phyloP scores from a whole-genome alignment of 2,113 vertebrate genomes.

The Anguilla rostrata region DNA sequence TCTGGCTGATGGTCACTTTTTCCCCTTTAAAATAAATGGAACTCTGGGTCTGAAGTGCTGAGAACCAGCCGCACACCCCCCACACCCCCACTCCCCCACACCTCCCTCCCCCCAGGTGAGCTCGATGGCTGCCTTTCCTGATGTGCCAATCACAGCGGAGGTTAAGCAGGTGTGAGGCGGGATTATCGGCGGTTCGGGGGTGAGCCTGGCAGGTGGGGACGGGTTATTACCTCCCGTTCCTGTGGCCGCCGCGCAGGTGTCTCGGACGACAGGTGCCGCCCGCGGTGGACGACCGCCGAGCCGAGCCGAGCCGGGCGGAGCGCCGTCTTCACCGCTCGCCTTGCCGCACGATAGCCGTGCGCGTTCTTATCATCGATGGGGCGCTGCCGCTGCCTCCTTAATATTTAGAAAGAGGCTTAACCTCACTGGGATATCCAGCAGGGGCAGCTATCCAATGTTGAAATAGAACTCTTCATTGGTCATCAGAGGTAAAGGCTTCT shows the following conservation, averaged over 20 bases:
- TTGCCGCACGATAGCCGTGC: too few species aligned
- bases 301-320: neutral
- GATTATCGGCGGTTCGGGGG: neutral
- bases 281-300: too few species aligned
- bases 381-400: neutral
- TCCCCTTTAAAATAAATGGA: conserved; percentile 28
- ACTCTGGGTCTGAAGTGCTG: conserved; percentile 35
- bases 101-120: conserved; percentile 36
- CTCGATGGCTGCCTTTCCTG: conserved; percentile 40
- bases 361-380: too few species aligned
- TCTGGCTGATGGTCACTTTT: neutral
- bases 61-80: neutral
- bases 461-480: too few species aligned
- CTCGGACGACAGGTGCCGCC: neutral
- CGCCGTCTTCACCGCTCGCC: neutral
- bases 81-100: conserved; percentile 20
- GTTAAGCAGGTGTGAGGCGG: conserved; percentile 51
- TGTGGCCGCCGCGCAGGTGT: neutral
- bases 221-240: neutral
- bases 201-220: neutral
- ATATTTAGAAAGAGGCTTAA: neutral
- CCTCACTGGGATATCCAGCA: neutral
- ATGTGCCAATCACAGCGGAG: conserved; percentile 57
- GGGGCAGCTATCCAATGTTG: too few species aligned
- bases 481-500: too few species aligned